phyloP scores from a whole-genome alignment of 2,113 vertebrate genomes.

The Nanorana parkeri region DNA sequence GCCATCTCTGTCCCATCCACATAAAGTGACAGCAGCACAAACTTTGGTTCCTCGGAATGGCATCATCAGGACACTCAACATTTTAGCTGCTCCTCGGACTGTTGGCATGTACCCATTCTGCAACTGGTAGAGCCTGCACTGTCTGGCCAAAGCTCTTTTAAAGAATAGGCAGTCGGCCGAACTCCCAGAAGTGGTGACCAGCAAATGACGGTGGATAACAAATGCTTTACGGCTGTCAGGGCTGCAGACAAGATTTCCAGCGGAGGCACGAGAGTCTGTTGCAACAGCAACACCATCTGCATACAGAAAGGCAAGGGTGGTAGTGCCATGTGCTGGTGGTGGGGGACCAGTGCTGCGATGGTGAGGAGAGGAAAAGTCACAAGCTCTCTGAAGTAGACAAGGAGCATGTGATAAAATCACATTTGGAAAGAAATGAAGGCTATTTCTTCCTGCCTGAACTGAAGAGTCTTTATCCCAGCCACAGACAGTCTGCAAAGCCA shows the following conservation, averaged over 20 bases:
- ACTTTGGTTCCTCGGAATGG: constrained; percentile 79
- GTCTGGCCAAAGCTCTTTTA: constrained; percentile 75
- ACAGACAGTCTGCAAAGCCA: constrained; percentile 83
- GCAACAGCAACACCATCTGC: constrained; percentile 81
- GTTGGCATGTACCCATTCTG: constrained; percentile 72
- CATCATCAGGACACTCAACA: constrained; percentile 77
- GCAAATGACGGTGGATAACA: constrained; percentile 79
- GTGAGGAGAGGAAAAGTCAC: constrained; percentile 7
- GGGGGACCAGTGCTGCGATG: constrained; percentile 38
- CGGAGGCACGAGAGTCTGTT: constrained; percentile 82
- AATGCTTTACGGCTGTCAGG: constrained; percentile 75
- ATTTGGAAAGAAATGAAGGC: background rate
- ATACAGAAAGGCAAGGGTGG: constrained; percentile 82
- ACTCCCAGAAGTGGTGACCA: constrained; percentile 82
- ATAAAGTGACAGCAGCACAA: constrained; percentile 82
- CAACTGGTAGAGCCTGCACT: constrained; percentile 77
- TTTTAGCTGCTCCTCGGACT: constrained; percentile 75
- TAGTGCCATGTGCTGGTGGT: constrained; percentile 77
- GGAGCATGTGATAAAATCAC: background rate
- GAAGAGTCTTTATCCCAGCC: constrained; percentile 58
- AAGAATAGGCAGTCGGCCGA: constrained; percentile 80
- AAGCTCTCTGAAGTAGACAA: constrained; percentile 35
- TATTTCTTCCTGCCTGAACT: background rate
- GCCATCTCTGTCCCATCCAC: constrained; percentile 81
- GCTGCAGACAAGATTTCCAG: constrained; percentile 73